phyloP scores from a whole-genome alignment of 2,797 vertebrate species.

The Pipistrellus kuhlii region DNA sequence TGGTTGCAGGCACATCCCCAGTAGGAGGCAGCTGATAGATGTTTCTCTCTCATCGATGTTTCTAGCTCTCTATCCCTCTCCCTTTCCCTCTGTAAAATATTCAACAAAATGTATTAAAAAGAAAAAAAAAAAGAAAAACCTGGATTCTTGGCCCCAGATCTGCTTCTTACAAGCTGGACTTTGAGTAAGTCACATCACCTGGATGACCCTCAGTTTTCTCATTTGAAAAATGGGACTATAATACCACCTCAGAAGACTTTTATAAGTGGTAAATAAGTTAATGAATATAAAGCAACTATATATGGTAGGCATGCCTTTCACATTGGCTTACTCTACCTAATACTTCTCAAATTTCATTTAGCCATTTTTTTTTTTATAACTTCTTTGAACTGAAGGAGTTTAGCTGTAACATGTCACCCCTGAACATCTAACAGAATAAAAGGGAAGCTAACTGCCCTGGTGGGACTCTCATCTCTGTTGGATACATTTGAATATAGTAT shows the following conservation, averaged over 20 bases:
- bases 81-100: no score
- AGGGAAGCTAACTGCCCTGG: background rate
- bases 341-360: background rate
- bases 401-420: background rate
- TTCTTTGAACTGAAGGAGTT: slow-evolving; percentile 1
- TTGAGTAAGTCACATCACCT: background rate
- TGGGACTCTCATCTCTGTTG: background rate
- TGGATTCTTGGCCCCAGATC: background rate
- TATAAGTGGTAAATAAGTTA: background rate
- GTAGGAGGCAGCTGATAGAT: no score
- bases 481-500: background rate
- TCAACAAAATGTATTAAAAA: no score
- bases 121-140: background rate
- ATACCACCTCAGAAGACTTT: background rate
- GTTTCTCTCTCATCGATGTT: no score
- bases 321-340: background rate
- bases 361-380: background rate
- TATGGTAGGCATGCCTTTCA: background rate
- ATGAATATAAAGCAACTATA: background rate
- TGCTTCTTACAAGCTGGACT: background rate
- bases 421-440: background rate
- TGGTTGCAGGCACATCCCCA: no score
- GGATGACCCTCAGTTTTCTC: background rate
- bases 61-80: no score
- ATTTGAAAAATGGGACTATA: background rate